phyloP scores from a whole-genome alignment of 2,113 vertebrate genomes.

The Apteryx owenii region DNA sequence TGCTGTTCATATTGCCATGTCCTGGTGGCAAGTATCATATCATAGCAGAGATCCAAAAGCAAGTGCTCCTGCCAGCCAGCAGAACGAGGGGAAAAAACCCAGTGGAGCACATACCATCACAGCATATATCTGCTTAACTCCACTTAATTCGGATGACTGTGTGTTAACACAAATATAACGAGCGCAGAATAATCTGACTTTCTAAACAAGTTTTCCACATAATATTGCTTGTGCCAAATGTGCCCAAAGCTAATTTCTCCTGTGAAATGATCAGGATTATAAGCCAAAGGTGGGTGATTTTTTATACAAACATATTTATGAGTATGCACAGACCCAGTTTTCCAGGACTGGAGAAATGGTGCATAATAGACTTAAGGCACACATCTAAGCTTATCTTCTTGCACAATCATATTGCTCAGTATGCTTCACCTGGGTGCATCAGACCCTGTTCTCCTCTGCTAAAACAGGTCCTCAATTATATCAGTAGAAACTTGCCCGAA shows the following conservation, averaged over 20 bases:
- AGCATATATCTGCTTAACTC: background rate
- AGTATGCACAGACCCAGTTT: background rate
- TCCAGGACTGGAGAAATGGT: background rate
- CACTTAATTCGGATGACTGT: rapidly evolving
- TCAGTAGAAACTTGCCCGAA: background rate
- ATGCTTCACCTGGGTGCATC: background rate
- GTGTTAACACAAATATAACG: background rate
- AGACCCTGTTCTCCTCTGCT: background rate
- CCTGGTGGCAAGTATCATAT: background rate
- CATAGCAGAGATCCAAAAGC: background rate
- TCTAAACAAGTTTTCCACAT: background rate
- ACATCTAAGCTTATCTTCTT: background rate
- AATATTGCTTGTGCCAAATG: background rate
- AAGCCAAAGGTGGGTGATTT: background rate
- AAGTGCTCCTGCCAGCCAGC: background rate
- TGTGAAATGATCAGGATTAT: background rate
- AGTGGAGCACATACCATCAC: background rate
- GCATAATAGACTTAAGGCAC: background rate
- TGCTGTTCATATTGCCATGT: background rate
- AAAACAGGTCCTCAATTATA: background rate
- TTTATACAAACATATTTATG: conserved; percentile 4
- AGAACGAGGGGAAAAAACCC: background rate
- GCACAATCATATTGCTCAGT: background rate
- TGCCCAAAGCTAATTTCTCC: conserved; percentile 24
- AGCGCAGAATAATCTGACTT: background rate